phyloP scores from a whole-genome alignment of 2,888 invertebrate species.

The Cataglyphis cursor region DNA sequence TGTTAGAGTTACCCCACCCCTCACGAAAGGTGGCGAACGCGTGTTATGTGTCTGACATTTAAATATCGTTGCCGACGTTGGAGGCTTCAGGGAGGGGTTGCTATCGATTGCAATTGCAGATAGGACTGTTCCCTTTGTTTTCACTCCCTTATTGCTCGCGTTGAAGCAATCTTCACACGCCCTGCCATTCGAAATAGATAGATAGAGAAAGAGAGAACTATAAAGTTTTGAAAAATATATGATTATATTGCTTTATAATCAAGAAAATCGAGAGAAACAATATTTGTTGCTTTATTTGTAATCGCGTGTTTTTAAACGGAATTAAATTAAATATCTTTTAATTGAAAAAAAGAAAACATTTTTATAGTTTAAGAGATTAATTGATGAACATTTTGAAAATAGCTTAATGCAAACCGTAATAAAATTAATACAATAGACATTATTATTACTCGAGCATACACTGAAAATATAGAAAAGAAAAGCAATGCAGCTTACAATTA shows the following conservation, averaged over 20 bases:
- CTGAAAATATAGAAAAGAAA: neutral
- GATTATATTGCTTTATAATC: conserved; percentile 4
- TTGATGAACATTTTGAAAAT: neutral
- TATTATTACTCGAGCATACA: neutral
- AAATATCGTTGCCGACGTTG: conserved; percentile 83
- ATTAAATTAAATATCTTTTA: neutral
- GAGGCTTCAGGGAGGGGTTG: conserved; percentile 67
- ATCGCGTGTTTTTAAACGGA: neutral
- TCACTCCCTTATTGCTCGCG: conserved; percentile 48
- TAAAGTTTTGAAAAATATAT: conserved; percentile 43
- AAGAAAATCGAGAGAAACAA: neutral
- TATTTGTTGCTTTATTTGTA: neutral
- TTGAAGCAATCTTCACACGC: conserved; percentile 28
- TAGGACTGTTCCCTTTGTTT: conserved; percentile 70
- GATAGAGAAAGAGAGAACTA: neutral
- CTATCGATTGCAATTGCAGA: conserved; percentile 82
- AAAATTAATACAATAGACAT: too few relatives aligned
- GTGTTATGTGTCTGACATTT: conserved; percentile 86
- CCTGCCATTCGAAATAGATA: conserved; percentile 46
- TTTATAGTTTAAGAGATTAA: neutral
- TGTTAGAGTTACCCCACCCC: conserved; percentile 78
- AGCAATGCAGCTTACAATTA: neutral
- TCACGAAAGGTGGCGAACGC: conserved; percentile 77
- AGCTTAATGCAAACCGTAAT: neutral
- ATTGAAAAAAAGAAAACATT: neutral